A percentile compares a stretch with the other conserved stretches of the same genome.
These are phyloP conservation scores for Lathronympha strigana DNA, from an alignment of 2,888 invertebrate species.

Conservation along the genomic window DNA sequence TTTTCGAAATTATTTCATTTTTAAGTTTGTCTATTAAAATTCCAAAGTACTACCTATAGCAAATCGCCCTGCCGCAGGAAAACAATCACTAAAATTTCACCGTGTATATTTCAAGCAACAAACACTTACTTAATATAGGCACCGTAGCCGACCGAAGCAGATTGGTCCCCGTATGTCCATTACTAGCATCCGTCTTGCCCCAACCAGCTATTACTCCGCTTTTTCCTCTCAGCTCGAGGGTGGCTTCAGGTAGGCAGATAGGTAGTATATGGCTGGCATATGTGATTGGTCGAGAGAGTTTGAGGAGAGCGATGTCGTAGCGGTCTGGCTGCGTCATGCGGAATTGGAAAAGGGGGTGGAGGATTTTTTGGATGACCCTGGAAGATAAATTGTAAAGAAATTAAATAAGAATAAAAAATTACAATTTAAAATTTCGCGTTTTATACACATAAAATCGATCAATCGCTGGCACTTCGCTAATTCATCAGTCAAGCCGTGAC, in stretches of 20 bases:
- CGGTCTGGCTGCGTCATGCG: conserved; percentile 93
- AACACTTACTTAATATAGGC: conserved; percentile 89
- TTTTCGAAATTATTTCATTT: too few species aligned
- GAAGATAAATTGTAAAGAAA: conserved; percentile 17
- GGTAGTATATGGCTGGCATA: conserved; percentile 89
- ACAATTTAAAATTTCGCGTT: too few species aligned
- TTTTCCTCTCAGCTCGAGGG: conserved; percentile 67
- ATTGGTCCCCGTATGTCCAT: conserved; percentile 91
- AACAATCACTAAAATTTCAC: too few species aligned
- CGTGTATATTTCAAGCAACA: too few species aligned
- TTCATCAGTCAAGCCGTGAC: too few species aligned
- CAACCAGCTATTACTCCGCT: conserved; percentile 89
- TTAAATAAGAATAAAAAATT: too few species aligned
- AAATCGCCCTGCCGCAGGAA: too few species aligned
- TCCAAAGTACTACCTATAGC: too few species aligned
- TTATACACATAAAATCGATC: too few species aligned
- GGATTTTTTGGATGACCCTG: conserved; percentile 88
- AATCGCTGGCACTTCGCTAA: too few species aligned
- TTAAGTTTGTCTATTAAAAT: too few species aligned
- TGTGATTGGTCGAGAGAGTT: conserved; percentile 87
- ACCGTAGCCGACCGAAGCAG: conserved; percentile 91
- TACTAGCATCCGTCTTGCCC: conserved; percentile 91
- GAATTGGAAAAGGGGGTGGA: conserved; percentile 92
- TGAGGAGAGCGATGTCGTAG: conserved; percentile 90
- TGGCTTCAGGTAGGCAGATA: conserved; percentile 88